A percentile compares a stretch with the other conserved stretches of the same genome.
phyloP scores from a whole-genome alignment of 2,113 vertebrate species.

The Macrotis lagotis region DNA sequence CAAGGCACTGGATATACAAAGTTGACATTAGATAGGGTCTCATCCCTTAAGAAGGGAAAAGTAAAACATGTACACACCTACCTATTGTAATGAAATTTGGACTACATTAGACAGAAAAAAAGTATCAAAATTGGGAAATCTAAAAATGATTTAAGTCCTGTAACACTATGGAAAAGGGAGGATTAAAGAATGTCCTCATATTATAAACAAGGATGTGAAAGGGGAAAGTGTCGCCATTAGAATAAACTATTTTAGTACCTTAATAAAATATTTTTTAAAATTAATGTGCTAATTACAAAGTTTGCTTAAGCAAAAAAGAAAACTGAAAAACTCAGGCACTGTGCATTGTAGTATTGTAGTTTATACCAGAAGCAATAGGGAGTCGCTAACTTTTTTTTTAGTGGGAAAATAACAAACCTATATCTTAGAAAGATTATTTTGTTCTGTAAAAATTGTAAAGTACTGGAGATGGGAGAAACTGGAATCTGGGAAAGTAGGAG shows the following conservation, averaged over 20 bases:
- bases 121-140: neutral
- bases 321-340: neutral
- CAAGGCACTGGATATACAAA: neutral
- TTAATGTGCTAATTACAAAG: neutral
- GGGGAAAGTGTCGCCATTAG: neutral
- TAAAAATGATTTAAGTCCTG: neutral
- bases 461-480: neutral
- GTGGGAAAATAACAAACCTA: neutral
- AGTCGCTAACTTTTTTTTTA: neutral
- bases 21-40: neutral
- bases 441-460: neutral
- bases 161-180: neutral
- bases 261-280: neutral
- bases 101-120: neutral
- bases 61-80: neutral
- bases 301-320: neutral
- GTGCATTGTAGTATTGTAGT: neutral
- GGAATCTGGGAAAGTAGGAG: neutral
- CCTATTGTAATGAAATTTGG: neutral
- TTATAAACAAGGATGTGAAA: neutral
- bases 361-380: neutral
- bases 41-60: neutral
- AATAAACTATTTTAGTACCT: neutral
- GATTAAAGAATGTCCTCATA: neutral
- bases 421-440: neutral